Evolutionary conservation across 2,797 vertebrate genomes (phyloP), one percentile per base, ranked within the genome.

Genomic region (Buceros bicornis): DNA sequence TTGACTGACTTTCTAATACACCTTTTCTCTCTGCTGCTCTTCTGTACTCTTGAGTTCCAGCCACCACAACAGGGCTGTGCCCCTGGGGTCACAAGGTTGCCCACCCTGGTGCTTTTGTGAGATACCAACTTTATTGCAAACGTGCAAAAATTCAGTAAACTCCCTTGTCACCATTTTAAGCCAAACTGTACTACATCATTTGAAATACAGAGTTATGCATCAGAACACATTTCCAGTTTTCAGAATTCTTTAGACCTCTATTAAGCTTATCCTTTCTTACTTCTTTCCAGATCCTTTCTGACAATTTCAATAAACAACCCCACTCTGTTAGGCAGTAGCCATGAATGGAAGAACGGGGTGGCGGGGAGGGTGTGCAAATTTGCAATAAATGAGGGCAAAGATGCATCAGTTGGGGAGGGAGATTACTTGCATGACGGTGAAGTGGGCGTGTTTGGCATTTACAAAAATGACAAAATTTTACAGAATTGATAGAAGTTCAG

Each of bases 161-260:
- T 96, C 82, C 48, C 72, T 35, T 79, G 83, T 62, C 78, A 82
- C 51, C n/a, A 70, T 13, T 87, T 84, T 84, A 79, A 97, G 24
- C 71, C 85, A 64, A 88, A 83, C 13, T 31, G 10, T 66, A 61
- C 35, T 31, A 29, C 26, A 35, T 10, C 45, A 47, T 53, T 81
- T 57, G 33, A 92, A 91, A 57, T 47, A 24, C 42, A 60, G 61
- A 73, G 62, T 81, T 93, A 86, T 15, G 54, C 58, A 81, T 40
- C 40, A 67, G 37, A 87, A 64, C 16, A 29, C 28, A 78, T 66
- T 78, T 74, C 35, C 58, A 42, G 24, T 65, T 66, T 66, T 62
- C 65, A 73, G 77, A 45, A 5, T 40, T 73, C 60, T 67, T 70
- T 87, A 73, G 16, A 19, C 67, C 15, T 71, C 35, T 76, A 19